Base-by-base conservation (phyloP, 2,888 invertebrate species). In the Lasiommata megera region DNA sequence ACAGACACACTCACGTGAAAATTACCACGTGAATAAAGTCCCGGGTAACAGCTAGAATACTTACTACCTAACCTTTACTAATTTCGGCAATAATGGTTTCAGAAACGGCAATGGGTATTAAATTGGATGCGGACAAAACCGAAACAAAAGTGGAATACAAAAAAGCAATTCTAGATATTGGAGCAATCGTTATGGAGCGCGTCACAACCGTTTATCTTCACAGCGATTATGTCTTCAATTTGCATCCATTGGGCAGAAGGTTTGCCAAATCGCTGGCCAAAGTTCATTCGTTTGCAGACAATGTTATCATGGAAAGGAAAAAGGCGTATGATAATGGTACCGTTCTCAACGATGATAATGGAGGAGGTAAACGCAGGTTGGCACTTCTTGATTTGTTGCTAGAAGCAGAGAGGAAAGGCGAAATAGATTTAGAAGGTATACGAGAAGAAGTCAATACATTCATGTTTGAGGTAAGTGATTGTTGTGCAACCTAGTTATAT, bases 361-460 rank as follows among this genome's bases (percentile, higher is more conserved):
- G 67, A 1, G 72, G 66, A 1, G 67, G 58, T 0, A 90, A 92
- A 60, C 92, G 88, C 62, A 92, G 92, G 70, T 80, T 93, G 73
- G 94, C 94, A 0, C 93, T 95, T 75, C 77, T 95, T 58, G 95
- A 95, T 77, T 80, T 94, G 11, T 70, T 95, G 11, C 69, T 95
- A 6, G 92, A 93, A 58, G 91, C 92, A 1, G 92, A 92, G 66
- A 87, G 87, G 36, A 92, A 92, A 61, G 93, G 92, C 6, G 83
- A 92, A 62, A 83, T 95, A 17, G 92, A 92, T 41, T 82, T 93
- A 63, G 80, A 92, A 41, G 94, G 94, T 34, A 93, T 95, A 56
- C 86, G 93, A 51, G 94, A 94, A 69, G 94, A 95, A 84, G 94
- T 95, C 0, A 93, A 95, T 67, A 95, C 95, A 0, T 94, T 95